Conservation (phyloP, 2,888 invertebrate species). For the Xylophagus ater region DNA sequence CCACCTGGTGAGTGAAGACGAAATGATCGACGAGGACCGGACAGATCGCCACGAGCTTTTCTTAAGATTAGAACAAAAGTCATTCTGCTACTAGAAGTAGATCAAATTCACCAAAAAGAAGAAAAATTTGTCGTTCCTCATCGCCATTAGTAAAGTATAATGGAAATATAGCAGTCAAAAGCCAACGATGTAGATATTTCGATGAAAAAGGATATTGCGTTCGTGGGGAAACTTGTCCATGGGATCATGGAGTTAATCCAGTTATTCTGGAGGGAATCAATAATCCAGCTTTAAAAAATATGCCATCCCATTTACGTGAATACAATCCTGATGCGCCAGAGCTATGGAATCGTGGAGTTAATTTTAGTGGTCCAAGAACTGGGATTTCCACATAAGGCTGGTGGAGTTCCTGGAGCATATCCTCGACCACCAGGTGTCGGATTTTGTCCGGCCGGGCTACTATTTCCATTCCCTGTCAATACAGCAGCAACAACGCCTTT, state of each 20-base stretch:
- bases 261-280: conserved; percentile 84
- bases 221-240: conserved; percentile 92
- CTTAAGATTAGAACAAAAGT: conserved; percentile 22
- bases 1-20: conserved; percentile 40
- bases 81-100: conserved; percentile 33
- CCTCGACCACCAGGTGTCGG: conserved; percentile 26
- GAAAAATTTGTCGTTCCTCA: conserved; percentile 20
- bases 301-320: conserved; percentile 40
- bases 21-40: conserved; percentile 24
- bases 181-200: conserved; percentile 76
- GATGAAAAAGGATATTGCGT: conserved; percentile 94
- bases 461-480: conserved; percentile 35
- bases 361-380: conserved; percentile 27
- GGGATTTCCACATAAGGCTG: conserved; percentile 25
- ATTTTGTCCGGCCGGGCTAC: conserved; percentile 27
- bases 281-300: conserved; percentile 32
- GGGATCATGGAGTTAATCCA: conserved; percentile 93
- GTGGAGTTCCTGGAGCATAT: conserved; percentile 28
- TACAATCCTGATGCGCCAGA: conserved; percentile 78
- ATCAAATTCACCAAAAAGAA: conserved; percentile 32
- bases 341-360: conserved; percentile 43
- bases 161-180: conserved; percentile 31
- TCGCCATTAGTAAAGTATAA: conserved; percentile 20
- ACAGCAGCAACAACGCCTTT: conserved; percentile 35
- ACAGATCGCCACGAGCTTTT: conserved; percentile 26